Evolutionary conservation across 2,113 vertebrate species (phyloP).

Genomic region (Dolichallabes microphthalmus): DNA sequence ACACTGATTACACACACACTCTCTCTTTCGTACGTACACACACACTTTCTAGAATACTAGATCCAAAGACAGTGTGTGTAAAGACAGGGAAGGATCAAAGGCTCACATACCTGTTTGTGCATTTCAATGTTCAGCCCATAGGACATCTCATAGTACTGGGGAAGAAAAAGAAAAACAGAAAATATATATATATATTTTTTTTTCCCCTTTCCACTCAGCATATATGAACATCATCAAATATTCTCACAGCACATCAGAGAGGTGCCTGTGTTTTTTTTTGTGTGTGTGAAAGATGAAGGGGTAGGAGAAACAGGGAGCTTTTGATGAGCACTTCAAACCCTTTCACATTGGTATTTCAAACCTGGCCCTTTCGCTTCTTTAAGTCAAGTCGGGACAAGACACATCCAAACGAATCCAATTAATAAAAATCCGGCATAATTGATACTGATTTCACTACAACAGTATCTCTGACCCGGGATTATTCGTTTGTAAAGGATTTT

Average conservation of each 20-base stretch:
- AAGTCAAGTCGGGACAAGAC: slow-evolving; percentile 11
- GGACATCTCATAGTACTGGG: slow-evolving; percentile 98
- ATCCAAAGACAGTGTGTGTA: slow-evolving; percentile 25
- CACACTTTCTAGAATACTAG: slow-evolving; percentile 19
- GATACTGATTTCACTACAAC: not conserved
- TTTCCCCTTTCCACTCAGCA: slow-evolving; percentile 1
- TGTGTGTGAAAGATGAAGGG: slow-evolving; percentile 32
- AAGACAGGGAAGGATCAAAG: slow-evolving; percentile 34
- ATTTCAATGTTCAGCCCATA: slow-evolving; percentile 98
- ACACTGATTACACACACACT: not conserved
- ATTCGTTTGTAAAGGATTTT: slow-evolving; percentile 16
- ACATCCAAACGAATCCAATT: not conserved
- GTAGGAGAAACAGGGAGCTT: slow-evolving; percentile 30
- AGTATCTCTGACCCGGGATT: not conserved
- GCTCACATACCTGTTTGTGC: slow-evolving; percentile 88
- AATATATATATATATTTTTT: not conserved
- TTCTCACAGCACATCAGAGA: slow-evolving; percentile 40
- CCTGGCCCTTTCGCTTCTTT: not conserved
- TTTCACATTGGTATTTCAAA: slow-evolving; percentile 32
- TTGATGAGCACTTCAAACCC: slow-evolving; percentile 52
- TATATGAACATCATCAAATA: slow-evolving; percentile 41
- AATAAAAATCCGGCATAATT: not conserved
- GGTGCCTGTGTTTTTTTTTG: not conserved
- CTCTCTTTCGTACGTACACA: too few species aligned
- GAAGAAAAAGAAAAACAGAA: slow-evolving; percentile 50